phyloP scores from a whole-genome alignment of 2,888 invertebrate genomes.

The Phrixothrix hirtus region DNA sequence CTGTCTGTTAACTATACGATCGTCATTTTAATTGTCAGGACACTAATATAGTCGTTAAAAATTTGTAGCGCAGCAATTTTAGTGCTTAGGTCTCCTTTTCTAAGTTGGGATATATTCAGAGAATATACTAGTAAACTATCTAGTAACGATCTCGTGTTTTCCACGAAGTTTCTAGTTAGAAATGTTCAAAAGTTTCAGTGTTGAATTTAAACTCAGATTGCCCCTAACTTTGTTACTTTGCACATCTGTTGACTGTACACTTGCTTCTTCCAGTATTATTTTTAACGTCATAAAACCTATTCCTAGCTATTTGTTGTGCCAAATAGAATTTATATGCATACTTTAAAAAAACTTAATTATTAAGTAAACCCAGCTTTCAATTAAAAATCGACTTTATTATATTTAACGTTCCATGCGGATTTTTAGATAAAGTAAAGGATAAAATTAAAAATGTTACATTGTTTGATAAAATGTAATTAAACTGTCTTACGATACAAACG shows the following conservation, averaged over 20 bases:
- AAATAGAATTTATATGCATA: no score
- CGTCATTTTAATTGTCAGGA: constrained; percentile 34
- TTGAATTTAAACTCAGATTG: constrained; percentile 7
- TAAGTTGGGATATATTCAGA: constrained; percentile 5
- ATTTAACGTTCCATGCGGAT: no score
- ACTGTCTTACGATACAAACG: constrained; percentile 40
- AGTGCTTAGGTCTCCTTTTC: constrained; percentile 23
- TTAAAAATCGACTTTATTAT: no score
- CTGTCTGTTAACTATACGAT: constrained; percentile 18
- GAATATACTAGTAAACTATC: constrained; percentile 12
- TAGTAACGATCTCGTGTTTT: constrained; percentile 10
- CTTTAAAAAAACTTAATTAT: no score
- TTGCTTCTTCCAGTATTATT: constrained; percentile 37
- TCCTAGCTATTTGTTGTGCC: no score
- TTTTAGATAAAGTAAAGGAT: constrained; percentile 20
- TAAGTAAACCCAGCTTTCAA: no score
- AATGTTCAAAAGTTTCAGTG: constrained; percentile 10
- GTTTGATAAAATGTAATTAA: constrained; percentile 41
- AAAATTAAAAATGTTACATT: constrained; percentile 30
- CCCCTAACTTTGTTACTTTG: constrained; percentile 38
- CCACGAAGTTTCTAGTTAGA: constrained; percentile 17
- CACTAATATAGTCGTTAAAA: constrained; percentile 31
- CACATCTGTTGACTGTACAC: constrained; percentile 43
- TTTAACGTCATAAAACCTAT: constrained; percentile 36
- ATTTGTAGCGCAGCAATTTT: constrained; percentile 22